Percentiles rank a stretch among this genome's conserved stretches.
These are phyloP conservation scores for Aphelenchoides besseyi DNA, from an alignment of 1,140 invertebrate species.

Conservation along the genomic window DNA sequence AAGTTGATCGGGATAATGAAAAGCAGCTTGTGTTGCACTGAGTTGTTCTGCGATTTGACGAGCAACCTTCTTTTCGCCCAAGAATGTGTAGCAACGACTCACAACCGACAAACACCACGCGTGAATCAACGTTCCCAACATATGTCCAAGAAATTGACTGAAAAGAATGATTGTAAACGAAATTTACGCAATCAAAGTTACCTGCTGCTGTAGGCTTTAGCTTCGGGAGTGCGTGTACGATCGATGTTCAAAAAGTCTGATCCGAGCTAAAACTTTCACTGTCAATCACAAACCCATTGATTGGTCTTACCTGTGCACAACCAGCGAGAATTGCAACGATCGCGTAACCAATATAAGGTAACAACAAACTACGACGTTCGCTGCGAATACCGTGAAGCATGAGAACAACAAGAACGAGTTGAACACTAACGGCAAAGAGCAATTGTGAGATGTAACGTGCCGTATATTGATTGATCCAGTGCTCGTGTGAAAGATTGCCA, in stretches of 20 bases:
- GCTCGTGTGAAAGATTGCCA: constrained; percentile 46
- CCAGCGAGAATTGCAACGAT: constrained; percentile 56
- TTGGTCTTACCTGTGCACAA: too few relatives aligned
- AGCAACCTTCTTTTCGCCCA: constrained; percentile 62
- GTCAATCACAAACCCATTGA: neutral
- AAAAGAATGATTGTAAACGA: too few relatives aligned
- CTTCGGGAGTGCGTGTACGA: constrained; percentile 19
- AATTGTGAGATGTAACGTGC: constrained; percentile 53
- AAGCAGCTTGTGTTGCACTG: constrained; percentile 52
- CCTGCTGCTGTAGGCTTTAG: constrained; percentile 28
- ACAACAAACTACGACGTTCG: constrained; percentile 50
- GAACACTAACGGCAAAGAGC: constrained; percentile 46
- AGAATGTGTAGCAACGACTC: constrained; percentile 60
- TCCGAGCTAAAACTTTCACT: constrained; percentile 25
- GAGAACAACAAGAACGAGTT: constrained; percentile 56
- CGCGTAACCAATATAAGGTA: constrained; percentile 60
- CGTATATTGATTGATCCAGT: constrained; percentile 56
- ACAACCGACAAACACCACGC: constrained; percentile 59
- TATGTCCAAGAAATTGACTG: constrained; percentile 50
- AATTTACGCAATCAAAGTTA: constrained; percentile 7
- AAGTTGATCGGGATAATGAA: constrained; percentile 58
- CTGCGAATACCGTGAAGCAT: constrained; percentile 57
- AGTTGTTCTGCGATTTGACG: constrained; percentile 59
- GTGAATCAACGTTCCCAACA: constrained; percentile 58
- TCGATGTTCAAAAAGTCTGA: constrained; percentile 35